Conservation (phyloP, 1,140 invertebrate genomes). For the Bombyx mandarina region DNA sequence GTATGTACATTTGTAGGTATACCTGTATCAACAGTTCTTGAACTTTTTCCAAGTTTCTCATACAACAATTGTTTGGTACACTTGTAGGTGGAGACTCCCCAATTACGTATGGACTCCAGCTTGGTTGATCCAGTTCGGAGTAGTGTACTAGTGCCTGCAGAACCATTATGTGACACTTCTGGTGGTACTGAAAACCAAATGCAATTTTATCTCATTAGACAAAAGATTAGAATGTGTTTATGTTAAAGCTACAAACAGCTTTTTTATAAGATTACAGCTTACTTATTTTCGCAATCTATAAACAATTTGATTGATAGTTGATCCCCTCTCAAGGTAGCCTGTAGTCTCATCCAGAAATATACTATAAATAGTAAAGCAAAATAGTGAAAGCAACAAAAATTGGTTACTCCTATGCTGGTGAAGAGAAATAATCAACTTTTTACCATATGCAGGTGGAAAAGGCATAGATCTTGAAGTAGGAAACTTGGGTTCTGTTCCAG, state of each 20-base stretch:
- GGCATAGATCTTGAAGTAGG: conserved; percentile 65
- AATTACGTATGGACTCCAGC: conserved; percentile 93
- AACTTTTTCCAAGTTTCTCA: conserved; percentile 94
- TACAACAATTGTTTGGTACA: conserved; percentile 96
- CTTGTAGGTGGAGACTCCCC: conserved; percentile 98
- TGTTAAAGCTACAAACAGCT: too few relatives aligned
- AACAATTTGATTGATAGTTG: too few relatives aligned
- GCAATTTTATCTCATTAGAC: too few relatives aligned
- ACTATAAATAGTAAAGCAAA: too few relatives aligned
- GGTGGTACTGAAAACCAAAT: conserved; percentile 53
- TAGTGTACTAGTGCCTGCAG: conserved; percentile 71
- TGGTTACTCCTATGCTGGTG: too few relatives aligned
- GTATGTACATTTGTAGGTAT: conserved; percentile 8
- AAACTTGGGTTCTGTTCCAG: conserved; percentile 74
- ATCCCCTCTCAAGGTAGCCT: too few relatives aligned
- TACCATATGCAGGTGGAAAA: conserved; percentile 62
- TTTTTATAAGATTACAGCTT: too few relatives aligned
- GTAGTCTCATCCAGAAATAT: too few relatives aligned
- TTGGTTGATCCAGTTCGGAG: conserved; percentile 75
- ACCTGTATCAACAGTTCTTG: conserved; percentile 91
- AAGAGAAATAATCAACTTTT: conserved; percentile 4
- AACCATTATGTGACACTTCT: conserved; percentile 56
- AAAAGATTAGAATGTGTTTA: too few relatives aligned
- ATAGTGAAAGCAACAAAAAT: too few relatives aligned
- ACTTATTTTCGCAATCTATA: too few relatives aligned